Percentiles rank a stretch among this genome's conserved stretches.
phyloP scores from a whole-genome alignment of 2,113 vertebrate genomes.

The Pycnonotus jocosus region DNA sequence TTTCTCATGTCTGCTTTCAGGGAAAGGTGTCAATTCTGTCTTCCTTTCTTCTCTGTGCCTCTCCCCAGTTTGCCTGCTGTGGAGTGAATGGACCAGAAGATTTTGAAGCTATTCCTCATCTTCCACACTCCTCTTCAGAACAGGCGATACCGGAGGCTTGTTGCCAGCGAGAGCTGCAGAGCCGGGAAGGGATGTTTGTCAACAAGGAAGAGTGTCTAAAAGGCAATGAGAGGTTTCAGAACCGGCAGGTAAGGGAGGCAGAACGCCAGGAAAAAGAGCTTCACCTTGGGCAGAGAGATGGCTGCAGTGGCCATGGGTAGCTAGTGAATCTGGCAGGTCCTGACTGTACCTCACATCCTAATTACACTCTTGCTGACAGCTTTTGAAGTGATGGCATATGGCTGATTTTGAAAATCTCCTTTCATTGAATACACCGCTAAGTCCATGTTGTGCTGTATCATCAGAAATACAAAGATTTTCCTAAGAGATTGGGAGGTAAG shows the following conservation, averaged over 20 bases:
- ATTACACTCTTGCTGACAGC: neutral
- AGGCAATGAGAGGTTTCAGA: conserved; percentile 74
- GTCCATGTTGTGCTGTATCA: neutral
- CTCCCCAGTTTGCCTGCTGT: conserved; percentile 87
- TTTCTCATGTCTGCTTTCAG: neutral
- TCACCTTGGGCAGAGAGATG: neutral
- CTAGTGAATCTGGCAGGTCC: neutral
- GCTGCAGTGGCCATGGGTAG: neutral
- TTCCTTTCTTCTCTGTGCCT: neutral
- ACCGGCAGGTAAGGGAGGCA: conserved; percentile 78
- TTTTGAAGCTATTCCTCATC: conserved; percentile 76
- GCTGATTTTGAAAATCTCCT: neutral
- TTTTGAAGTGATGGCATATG: neutral
- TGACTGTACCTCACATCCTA: neutral
- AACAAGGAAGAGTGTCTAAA: conserved; percentile 77
- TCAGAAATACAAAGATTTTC: neutral
- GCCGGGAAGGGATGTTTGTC: conserved; percentile 65
- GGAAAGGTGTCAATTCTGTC: neutral
- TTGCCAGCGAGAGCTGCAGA: conserved; percentile 78
- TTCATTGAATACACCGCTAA: neutral
- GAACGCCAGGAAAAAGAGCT: accelerated
- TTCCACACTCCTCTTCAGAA: conserved; percentile 60
- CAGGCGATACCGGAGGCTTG: conserved; percentile 80
- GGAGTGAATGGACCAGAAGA: conserved; percentile 88
- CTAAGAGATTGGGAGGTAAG: neutral